Evolutionary conservation across 2,113 vertebrate genomes (phyloP), one percentile per base, ranked within the genome.

Genomic region (Thunnus maccoyii): DNA sequence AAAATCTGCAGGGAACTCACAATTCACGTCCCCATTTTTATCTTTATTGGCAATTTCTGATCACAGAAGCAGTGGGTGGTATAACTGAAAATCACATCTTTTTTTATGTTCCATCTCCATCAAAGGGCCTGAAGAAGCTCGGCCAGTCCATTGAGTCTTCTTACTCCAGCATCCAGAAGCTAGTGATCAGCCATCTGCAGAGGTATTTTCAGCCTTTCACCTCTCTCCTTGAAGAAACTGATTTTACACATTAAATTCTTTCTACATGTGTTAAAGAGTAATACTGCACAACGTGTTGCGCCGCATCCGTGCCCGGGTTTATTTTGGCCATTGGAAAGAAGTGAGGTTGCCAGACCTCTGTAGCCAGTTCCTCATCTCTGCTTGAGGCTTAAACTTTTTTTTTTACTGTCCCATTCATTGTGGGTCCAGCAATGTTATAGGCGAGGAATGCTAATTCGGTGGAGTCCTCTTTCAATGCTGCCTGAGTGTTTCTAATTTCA

Each of bases 61-160:
- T 27, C 41, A 22, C 25, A 27, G 1, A 60, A 51, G 25, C 11
- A 52, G 48, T 25, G 17, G 11, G 0, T 50, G 9, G 4, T 51
- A 10, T 16, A 36, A 8, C 0, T 64, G 10, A 9, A 20, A 44
- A 11, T 48, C 6, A 15, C 15, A 10, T 25, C 5, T 36, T 62
- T 22, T 30, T 13, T 3, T 20, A 0, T 36, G 10, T 64, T 25
- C 1, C 0, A 2, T 77, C 77, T 82, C 54, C 66, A 32, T 92
- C 67, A 46, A 82, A 99, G 98, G 98, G 98, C 16, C 94, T 99
- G 86, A 99, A 99, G 92, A 99, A 99, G 84, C 96, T 99, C 13
- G 98, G 98, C 69, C 98, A 99, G 66, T 99, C 98, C 54, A 98
- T 99, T 75, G 98, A 99, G 72, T 99, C 98, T 0, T 99, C 98